Evolutionary conservation across 2,888 invertebrate species (phyloP), one percentile per base, ranked within the genome.

Genomic region (Epiblema foenella): DNA sequence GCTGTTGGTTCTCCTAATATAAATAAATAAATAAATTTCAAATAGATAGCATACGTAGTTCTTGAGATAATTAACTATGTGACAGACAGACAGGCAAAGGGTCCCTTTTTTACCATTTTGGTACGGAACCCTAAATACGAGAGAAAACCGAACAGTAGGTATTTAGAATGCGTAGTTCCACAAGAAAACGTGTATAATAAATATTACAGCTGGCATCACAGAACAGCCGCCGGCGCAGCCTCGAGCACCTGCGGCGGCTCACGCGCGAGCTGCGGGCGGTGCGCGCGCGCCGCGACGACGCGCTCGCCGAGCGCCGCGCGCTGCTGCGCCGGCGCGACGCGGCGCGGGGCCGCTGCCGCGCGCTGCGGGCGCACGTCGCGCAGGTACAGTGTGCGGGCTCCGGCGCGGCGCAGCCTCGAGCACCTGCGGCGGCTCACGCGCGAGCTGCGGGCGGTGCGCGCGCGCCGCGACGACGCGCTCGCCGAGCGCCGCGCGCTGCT

Each of bases 191-290:
- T 24, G 24, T 33, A 33, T 33, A 33, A 33, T 33, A 33, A 56
- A 75, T 3, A 56, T 46, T 24, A 17, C 84, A 93, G 93, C 76
- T 93, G 42, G 93, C 93, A 0, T 93, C 93, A 0, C 93, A 93
- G 71, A 93, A 93, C 83, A 92, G 92, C 65, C 85, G 93, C 0
- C 85, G 91, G 0, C 89, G 93, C 1, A 90, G 87, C 52, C 86
- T 92, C 51, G 93, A 93, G 68, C 91, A 93, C 69, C 76, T 93
- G 0, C 81, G 92, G 0, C 84, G 89, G 0, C 72, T 93, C 24
- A 85, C 91, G 12, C 84, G 89, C 5, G 93, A 93, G 74, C 73
- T 93, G 4, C 82, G 91, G 0, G 90, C 87, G 0, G 89, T 90
- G 10, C 78, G 90, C 0, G 89, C 89, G 4, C 86, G 89, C 17